Evolutionary conservation across 2,113 vertebrate genomes (phyloP).

Genomic region (Stercorarius parasiticus): DNA sequence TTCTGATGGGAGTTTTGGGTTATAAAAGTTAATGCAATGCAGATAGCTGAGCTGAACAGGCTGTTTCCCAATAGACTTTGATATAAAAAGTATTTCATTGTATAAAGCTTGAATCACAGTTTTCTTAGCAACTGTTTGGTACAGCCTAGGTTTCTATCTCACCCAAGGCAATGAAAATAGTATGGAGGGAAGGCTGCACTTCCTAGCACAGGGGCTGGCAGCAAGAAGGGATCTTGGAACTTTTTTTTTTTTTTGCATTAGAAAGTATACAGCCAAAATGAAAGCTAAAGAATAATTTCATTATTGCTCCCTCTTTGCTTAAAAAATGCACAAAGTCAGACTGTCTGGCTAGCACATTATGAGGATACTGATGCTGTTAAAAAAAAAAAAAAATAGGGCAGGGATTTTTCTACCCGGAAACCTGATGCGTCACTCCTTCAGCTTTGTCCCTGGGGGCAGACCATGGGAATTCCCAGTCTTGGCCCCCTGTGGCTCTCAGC

Average conservation of each 20-base stretch:
- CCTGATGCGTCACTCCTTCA: slow-evolving; percentile 9
- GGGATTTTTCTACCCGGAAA: slow-evolving; percentile 23
- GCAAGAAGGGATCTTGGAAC: background rate
- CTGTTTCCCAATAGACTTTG: background rate
- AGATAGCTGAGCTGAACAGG: background rate
- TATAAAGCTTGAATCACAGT: background rate
- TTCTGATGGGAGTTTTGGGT: background rate
- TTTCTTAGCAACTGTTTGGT: slow-evolving; percentile 11
- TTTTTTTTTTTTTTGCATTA: background rate
- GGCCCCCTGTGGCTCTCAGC: slow-evolving; percentile 25
- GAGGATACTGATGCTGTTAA: background rate
- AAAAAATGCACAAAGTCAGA: background rate
- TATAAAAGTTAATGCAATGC: slow-evolving; percentile 4
- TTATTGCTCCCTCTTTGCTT: background rate
- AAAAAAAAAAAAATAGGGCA: background rate
- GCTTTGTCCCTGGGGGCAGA: background rate
- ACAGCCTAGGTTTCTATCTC: background rate
- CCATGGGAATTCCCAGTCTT: slow-evolving; percentile 36
- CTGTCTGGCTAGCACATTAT: background rate
- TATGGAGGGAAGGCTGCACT: background rate
- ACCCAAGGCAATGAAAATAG: background rate
- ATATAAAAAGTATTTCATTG: background rate
- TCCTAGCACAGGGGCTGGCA: background rate
- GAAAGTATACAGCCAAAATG: background rate
- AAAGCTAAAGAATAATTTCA: background rate